Evolutionary conservation across 2,113 vertebrate genomes (phyloP), one percentile per base, ranked within the genome.

Genomic region (Philantomba maxwellii): DNA sequence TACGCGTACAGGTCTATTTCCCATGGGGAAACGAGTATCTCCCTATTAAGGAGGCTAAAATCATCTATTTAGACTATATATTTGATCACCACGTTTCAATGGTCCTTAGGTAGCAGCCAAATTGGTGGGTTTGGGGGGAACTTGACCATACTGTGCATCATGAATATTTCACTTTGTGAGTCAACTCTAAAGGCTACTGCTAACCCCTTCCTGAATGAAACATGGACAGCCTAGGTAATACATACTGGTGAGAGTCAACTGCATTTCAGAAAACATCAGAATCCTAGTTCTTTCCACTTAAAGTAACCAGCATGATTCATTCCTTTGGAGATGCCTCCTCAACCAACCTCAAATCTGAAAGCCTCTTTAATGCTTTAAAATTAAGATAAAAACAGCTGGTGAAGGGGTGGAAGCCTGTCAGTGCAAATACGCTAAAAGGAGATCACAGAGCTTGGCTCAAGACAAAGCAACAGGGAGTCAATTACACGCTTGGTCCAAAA

Each of bases 341-440:
- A 92, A 84, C 39, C 93, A 95, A 58, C 45, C 43, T 89, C 82
- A 87, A 83, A 45, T 62, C 53, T 36, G 51, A 91, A 87, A 96
- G 81, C 87, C 53, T 93, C 73, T 83, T 62, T 5, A 62, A 51
- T 36, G 82, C 70, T 60, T 86, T 91, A 73, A 58, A 77, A 92
- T 58, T 51, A 84, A 94, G 84, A 81, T 2, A 62, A 57, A 75
- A 89, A 87, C 88, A 95, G 94, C 91, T 95, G 96, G 94, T 97
- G 96, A 97, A 94, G 91, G 30, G 96, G 95, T 86, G 88, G 90
- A 85, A 62, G 70, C 6, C 0, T 47, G 53, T 82, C 88, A 45
- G 43, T 19, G 88, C 25, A 81, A 89, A 87, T 6, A 83, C 16
- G 47, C 60, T 64, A 64, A 89, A 96, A 91, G 57, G 75, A 96